phyloP scores from a whole-genome alignment of 2,888 invertebrate species.

The Lycaena phlaeas region DNA sequence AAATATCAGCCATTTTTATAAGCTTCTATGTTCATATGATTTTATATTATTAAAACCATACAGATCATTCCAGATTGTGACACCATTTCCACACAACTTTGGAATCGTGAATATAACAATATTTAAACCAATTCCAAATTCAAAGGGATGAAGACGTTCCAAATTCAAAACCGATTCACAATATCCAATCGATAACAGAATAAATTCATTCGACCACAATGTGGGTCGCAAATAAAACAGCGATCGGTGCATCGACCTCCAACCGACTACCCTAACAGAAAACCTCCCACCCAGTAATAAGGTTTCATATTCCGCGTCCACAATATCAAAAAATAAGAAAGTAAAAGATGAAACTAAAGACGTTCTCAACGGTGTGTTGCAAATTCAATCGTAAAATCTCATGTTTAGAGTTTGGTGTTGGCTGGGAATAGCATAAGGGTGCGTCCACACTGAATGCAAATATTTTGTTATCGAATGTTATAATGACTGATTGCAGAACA shows the following conservation, averaged over 20 bases:
- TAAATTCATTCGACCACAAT: conserved; percentile 68
- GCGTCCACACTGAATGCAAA: conserved; percentile 64
- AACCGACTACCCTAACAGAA: conserved; percentile 37
- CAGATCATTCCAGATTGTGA: too few species aligned
- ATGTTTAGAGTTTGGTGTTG: conserved; percentile 21
- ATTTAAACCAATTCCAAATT: too few species aligned
- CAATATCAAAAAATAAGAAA: conserved; percentile 60
- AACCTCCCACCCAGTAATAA: conserved; percentile 33
- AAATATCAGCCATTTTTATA: too few species aligned
- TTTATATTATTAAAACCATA: too few species aligned
- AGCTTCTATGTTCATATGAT: too few species aligned
- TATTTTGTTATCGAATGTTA: conserved; percentile 64
- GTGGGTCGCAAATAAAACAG: conserved; percentile 71
- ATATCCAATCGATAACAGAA: conserved; percentile 66
- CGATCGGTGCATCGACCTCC: conserved; percentile 70
- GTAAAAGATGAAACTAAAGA: conserved; percentile 69
- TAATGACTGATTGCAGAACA: conserved; percentile 44
- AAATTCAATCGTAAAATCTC: conserved; percentile 33
- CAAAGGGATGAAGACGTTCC: conserved; percentile 14
- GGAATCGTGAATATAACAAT: too few species aligned
- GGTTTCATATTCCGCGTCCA: conserved; percentile 33
- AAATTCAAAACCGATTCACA: conserved; percentile 46
- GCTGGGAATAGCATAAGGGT: conserved; percentile 52
- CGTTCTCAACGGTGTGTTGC: conserved; percentile 28
- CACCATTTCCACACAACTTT: too few species aligned